phyloP scores from a whole-genome alignment of 1,140 invertebrate genomes.

The Bombus terrestris region DNA sequence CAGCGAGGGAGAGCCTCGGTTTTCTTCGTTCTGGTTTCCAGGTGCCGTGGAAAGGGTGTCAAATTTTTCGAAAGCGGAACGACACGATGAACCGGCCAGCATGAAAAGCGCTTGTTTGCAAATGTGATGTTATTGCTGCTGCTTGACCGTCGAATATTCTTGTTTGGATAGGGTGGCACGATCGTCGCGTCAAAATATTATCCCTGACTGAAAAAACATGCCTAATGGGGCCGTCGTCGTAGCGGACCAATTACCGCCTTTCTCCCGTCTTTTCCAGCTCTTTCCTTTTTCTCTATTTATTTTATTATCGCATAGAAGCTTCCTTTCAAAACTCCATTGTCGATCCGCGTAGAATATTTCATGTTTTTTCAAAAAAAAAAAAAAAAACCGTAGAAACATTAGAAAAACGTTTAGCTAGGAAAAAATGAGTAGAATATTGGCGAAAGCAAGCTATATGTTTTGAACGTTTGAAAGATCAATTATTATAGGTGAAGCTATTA shows the following conservation, averaged over 20 bases:
- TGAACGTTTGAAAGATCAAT: too few relatives aligned
- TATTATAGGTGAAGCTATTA: too few relatives aligned
- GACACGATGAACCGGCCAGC: not conserved
- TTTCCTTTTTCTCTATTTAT: not conserved
- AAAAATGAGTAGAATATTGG: too few relatives aligned
- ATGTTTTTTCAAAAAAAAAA: not conserved
- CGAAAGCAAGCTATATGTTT: too few relatives aligned
- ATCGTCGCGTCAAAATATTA: conserved; percentile 62
- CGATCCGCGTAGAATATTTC: not conserved
- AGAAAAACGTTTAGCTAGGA: too few relatives aligned
- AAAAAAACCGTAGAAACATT: too few relatives aligned
- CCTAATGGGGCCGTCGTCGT: conserved; percentile 58
- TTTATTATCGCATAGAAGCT: not conserved
- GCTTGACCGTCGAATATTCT: conserved; percentile 38
- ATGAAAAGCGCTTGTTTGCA: conserved; percentile 46
- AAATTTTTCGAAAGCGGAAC: not conserved
- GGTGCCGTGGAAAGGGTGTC: not conserved
- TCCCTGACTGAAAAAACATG: conserved; percentile 57
- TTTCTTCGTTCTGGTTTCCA: not conserved
- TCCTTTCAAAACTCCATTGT: not conserved
- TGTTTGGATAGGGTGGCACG: conserved; percentile 51
- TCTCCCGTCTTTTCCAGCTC: not conserved
- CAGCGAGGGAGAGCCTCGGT: too few relatives aligned
- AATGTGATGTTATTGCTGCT: conserved; percentile 49
- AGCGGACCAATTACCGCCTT: conserved; percentile 44